phyloP scores from a whole-genome alignment of 1,140 invertebrate genomes.

The Drosophila parabipectinata region DNA sequence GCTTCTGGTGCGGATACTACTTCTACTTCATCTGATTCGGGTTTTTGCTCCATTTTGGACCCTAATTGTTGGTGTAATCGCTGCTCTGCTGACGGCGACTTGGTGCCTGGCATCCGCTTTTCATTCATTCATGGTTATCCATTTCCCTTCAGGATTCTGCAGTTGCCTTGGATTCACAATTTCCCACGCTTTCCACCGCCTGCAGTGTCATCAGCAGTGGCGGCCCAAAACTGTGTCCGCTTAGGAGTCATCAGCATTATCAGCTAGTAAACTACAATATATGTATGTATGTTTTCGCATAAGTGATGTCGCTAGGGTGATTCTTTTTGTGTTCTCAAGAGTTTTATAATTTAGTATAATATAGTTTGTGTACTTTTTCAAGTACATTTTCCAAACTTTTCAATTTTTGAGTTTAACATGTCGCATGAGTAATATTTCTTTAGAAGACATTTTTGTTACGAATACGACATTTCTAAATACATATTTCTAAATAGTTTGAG shows the following conservation, averaged over 20 bases:
- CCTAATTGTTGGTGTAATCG: constrained; percentile 80
- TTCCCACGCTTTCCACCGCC: constrained; percentile 19
- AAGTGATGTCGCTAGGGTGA: not conserved
- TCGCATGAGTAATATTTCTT: constrained; percentile 10
- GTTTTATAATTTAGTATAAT: no score
- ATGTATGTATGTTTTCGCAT: constrained; percentile 27
- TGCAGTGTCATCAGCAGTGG: constrained; percentile 34
- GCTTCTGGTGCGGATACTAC: not conserved
- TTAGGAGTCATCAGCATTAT: constrained; percentile 74
- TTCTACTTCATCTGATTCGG: constrained; percentile 46
- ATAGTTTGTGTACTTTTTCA: no score
- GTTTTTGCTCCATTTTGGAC: constrained; percentile 18
- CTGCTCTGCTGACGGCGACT: constrained; percentile 46
- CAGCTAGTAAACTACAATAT: constrained; percentile 30
- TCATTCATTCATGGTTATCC: constrained; percentile 71
- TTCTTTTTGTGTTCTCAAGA: not conserved
- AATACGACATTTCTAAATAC: not conserved
- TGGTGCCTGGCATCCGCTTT: constrained; percentile 66
- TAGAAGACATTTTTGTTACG: not conserved
- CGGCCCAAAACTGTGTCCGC: constrained; percentile 32
- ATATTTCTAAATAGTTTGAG: no score
- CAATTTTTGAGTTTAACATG: not conserved
- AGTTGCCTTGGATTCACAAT: constrained; percentile 34
- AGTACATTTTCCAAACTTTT: no score
- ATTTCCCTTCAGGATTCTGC: constrained; percentile 34